Conservation (phyloP, 2,888 invertebrate genomes). For the Bedellia somnulentella region DNA sequence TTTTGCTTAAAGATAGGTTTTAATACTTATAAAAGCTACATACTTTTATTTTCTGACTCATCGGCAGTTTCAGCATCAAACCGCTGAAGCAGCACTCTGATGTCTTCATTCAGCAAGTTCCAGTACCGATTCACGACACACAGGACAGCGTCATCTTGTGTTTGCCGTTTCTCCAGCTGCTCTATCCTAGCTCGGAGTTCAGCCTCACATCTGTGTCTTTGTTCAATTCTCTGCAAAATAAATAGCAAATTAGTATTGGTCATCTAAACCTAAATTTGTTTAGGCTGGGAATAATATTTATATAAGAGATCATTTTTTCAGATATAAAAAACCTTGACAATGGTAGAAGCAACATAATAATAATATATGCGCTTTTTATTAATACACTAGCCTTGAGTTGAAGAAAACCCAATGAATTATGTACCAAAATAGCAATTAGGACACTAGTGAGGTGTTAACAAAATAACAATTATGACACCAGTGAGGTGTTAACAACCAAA, state of each 20-base stretch:
- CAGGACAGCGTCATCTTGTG: constrained; percentile 95
- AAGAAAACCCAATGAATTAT: too few relatives aligned
- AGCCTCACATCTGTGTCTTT: constrained; percentile 84
- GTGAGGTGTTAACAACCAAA: too few relatives aligned
- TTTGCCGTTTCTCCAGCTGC: constrained; percentile 91
- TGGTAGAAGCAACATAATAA: too few relatives aligned
- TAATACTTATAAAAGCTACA: too few relatives aligned
- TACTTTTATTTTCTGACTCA: constrained; percentile 93
- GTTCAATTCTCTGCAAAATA: constrained; percentile 77
- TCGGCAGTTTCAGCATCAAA: constrained; percentile 98
- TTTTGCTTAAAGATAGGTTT: too few relatives aligned
- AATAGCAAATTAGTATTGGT: constrained; percentile 3
- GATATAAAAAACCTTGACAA: not conserved
- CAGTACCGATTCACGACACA: constrained; percentile 97
- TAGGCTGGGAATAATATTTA: too few relatives aligned
- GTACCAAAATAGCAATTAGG: too few relatives aligned
- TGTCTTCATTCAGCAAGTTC: constrained; percentile 97
- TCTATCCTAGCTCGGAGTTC: constrained; percentile 90
- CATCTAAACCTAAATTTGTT: too few relatives aligned
- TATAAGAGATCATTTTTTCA: not conserved
- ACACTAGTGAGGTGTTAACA: too few relatives aligned
- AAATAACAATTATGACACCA: too few relatives aligned
- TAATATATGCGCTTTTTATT: too few relatives aligned
- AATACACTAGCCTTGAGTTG: too few relatives aligned
- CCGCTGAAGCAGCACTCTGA: constrained; percentile 87